Evolutionary conservation across 2,888 invertebrate genomes (phyloP), one percentile per base, ranked within the genome.

Genomic region (Leucozona laternaria): DNA sequence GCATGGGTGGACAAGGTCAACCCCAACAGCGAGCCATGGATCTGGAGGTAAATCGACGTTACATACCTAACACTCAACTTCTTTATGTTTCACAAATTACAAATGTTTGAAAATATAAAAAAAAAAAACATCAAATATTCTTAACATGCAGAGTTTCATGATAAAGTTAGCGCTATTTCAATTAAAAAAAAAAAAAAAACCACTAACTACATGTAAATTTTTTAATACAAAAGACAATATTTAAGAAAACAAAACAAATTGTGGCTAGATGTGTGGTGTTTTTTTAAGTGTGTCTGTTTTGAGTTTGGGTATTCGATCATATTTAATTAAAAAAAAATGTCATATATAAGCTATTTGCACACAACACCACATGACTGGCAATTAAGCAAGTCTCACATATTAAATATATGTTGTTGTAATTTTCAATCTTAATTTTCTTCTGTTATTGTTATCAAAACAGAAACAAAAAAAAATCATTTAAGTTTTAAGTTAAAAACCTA

Each of bases 21-120:
- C 90, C 95, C 92, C 92, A 94, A 93, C 93, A 93, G 80, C 94
- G 95, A 89, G 95, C 95, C 77, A 95, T 96, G 94, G 96, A 96
- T 90, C 94, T 96, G 90, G 97, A 97, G 95, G 97, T 97, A 94
- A 90, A 90, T 89, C 84, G 70, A 77, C 79, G 78, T 75, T 85
- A 85, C 80, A 84, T 78, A 78, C 80, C 78, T 82, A 79, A 82
- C 82, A 78, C 55, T 48, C 81, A 45, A 76, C 83, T 79, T 75
- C 64, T 79, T 57, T 79, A 83, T 79, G 78, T 83, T 72, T 87
- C 87, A 76, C 87, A 79, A 79, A 87, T 87, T 45, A 87, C 83
- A 72, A 87, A 87, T 79, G 82, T 83, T 72, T 83, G 68, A 79
- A 68, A 53, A 66, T 57, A 57, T 28, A 31, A 60, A 60, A 62